Evolutionary conservation across 1,140 invertebrate species (phyloP).

Genomic region (Solen grandis): DNA sequence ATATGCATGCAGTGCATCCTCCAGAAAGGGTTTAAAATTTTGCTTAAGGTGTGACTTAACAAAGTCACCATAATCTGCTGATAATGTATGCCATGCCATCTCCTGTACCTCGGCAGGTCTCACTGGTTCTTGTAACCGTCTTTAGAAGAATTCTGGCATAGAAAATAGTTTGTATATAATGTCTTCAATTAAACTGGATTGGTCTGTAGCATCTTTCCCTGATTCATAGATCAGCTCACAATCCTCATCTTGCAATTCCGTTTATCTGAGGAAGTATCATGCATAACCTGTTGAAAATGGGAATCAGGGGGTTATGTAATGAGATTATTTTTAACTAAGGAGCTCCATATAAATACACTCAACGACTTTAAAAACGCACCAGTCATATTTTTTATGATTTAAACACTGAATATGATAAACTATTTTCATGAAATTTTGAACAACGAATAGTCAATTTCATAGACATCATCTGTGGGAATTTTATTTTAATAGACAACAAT

Average conservation of each 20-base stretch:
- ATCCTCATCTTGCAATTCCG: conserved; percentile 50
- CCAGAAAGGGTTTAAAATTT: no score
- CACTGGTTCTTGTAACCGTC: conserved; percentile 27
- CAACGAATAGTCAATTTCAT: no score
- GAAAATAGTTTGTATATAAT: conserved; percentile 46
- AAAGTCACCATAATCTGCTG: conserved; percentile 60
- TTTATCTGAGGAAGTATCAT: conserved; percentile 29
- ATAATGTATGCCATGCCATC: conserved; percentile 60
- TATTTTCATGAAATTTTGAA: no score
- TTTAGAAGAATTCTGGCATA: conserved; percentile 54
- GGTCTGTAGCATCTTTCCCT: conserved; percentile 57
- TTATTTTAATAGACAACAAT: no score
- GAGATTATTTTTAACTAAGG: conserved; percentile 59
- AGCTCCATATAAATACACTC: conserved; percentile 56
- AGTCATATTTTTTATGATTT: no score
- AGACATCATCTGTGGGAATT: no score
- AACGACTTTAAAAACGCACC: no score
- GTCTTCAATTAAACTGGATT: conserved; percentile 52
- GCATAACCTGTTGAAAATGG: conserved; percentile 49
- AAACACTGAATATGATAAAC: no score
- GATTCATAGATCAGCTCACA: conserved; percentile 50
- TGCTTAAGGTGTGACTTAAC: no score
- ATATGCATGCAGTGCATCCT: no score
- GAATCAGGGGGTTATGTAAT: conserved; percentile 50
- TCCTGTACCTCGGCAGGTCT: conserved; percentile 43